Conservation (phyloP, 2,797 vertebrate genomes). For the Lycodopsis pacificus region DNA sequence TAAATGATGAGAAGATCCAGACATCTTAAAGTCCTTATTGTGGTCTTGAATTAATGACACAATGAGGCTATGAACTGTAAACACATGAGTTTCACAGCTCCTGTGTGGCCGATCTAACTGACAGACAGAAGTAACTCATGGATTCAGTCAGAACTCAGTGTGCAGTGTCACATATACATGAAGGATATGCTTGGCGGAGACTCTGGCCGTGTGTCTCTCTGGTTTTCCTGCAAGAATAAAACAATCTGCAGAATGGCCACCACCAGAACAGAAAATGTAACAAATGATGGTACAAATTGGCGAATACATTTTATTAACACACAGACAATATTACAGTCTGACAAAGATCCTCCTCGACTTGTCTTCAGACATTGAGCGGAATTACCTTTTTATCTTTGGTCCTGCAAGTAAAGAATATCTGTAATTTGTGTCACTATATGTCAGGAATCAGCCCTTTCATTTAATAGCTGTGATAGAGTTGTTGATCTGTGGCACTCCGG, state of each 20-base stretch:
- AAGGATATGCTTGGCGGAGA: neutral
- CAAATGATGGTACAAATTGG: neutral
- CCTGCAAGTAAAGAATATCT: slow-evolving; percentile 18
- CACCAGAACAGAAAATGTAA: neutral
- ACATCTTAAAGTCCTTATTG: slow-evolving; percentile 29
- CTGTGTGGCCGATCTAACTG: slow-evolving; percentile 11
- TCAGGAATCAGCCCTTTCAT: slow-evolving; percentile 35
- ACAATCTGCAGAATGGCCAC: neutral
- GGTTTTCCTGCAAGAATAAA: neutral
- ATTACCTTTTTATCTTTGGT: slow-evolving; percentile 26
- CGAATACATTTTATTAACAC: neutral
- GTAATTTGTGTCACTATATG: slow-evolving; percentile 9
- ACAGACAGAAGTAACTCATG: slow-evolving; percentile 31
- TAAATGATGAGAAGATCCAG: slow-evolving; percentile 29
- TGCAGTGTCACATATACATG: slow-evolving; percentile 17
- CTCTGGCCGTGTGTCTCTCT: neutral
- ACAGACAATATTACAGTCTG: neutral
- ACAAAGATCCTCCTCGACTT: neutral
- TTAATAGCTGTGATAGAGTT: slow-evolving; percentile 38
- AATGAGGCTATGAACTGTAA: slow-evolving; percentile 28
- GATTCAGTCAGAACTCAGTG: slow-evolving; percentile 17
- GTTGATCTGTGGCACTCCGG: slow-evolving; percentile 49
- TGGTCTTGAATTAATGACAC: slow-evolving; percentile 39
- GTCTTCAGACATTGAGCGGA: neutral
- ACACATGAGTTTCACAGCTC: slow-evolving; percentile 36